phyloP scores from a whole-genome alignment of 2,113 vertebrate genomes.

The Misgurnus anguillicaudatus region DNA sequence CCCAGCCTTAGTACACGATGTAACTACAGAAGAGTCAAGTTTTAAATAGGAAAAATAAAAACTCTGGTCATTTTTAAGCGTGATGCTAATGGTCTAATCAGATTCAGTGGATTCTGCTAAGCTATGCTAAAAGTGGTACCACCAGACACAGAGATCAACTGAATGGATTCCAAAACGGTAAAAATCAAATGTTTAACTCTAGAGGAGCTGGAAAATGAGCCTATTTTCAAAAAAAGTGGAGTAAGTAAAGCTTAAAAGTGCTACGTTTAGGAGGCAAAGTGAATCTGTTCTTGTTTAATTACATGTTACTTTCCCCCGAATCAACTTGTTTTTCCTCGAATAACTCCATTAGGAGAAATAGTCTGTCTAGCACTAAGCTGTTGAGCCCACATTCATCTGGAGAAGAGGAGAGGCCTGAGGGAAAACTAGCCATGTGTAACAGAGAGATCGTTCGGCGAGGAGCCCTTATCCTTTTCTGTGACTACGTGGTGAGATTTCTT shows the following conservation, averaged over 20 bases:
- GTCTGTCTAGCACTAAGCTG: conserved; percentile 89
- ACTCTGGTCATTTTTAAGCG: too few species aligned
- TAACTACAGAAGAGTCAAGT: too few species aligned
- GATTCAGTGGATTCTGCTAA: too few species aligned
- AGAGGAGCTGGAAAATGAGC: too few species aligned
- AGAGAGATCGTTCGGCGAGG: conserved; percentile 91
- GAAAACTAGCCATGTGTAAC: conserved; percentile 84
- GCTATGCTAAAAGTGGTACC: too few species aligned
- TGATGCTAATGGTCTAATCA: too few species aligned
- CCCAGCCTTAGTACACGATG: too few species aligned
- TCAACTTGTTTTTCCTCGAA: background rate
- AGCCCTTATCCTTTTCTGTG: conserved; percentile 95
- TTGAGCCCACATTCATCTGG: conserved; percentile 83
- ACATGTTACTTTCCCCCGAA: background rate
- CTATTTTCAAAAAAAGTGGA: too few species aligned
- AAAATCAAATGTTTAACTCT: too few species aligned
- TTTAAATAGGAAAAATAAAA: too few species aligned
- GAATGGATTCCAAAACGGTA: too few species aligned
- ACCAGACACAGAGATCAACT: too few species aligned
- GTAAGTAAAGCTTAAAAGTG: background rate
- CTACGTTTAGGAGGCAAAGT: background rate
- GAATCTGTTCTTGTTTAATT: background rate
- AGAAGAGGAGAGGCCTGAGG: conserved; percentile 74
- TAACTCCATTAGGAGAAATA: conserved; percentile 79
- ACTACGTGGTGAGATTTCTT: conserved; percentile 87